phyloP scores from a whole-genome alignment of 2,797 vertebrate genomes.

The Phoeniculus purpureus region DNA sequence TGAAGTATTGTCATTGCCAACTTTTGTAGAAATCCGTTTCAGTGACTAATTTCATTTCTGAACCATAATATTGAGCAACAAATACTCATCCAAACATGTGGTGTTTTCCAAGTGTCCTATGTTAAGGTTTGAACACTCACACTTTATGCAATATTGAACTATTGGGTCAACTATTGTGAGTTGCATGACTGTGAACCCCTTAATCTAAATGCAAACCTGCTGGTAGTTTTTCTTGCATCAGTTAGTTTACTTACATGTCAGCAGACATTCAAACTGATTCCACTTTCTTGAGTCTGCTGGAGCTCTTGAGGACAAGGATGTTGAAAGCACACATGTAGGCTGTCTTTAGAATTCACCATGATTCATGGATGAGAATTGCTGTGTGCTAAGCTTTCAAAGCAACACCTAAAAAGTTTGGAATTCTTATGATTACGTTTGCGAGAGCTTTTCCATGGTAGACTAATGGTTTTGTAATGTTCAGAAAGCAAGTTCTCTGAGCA shows the following conservation, averaged over 20 bases:
- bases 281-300: background rate
- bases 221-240: background rate
- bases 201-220: background rate
- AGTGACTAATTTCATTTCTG: background rate
- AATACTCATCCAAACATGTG: background rate
- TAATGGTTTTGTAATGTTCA: background rate
- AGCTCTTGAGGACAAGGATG: background rate
- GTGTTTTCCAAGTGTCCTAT: background rate
- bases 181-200: background rate
- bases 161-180: background rate
- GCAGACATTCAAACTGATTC: background rate
- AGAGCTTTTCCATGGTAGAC: background rate
- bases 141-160: background rate
- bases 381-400: background rate
- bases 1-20: background rate
- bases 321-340: background rate
- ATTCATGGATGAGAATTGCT: background rate
- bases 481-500: background rate
- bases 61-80: background rate
- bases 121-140: background rate
- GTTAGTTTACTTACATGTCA: background rate
- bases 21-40: background rate
- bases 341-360: background rate
- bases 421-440: background rate
- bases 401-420: background rate